Conservation (phyloP, 1,140 invertebrate genomes). For the Heliconius melpomene region DNA sequence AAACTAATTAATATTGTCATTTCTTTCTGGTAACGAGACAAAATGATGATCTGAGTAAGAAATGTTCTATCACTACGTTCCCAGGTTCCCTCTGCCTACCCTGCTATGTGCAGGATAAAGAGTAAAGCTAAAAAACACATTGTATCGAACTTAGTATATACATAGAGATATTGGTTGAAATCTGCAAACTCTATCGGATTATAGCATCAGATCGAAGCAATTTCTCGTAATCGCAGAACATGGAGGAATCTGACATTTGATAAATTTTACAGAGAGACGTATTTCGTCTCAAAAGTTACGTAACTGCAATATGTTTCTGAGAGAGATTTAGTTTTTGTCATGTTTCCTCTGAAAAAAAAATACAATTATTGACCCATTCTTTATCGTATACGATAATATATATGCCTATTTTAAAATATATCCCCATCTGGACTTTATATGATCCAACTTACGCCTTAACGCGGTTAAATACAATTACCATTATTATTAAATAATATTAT, state of each 20-base stretch:
- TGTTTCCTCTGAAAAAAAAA: too few relatives aligned
- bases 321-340: neutral
- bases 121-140: too few relatives aligned
- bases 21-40: too few relatives aligned
- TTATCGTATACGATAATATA: neutral
- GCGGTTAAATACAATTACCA: too few relatives aligned
- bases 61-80: too few relatives aligned
- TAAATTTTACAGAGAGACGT: neutral
- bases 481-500: too few relatives aligned
- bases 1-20: too few relatives aligned
- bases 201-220: neutral
- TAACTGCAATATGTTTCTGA: neutral
- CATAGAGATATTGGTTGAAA: neutral
- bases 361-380: too few relatives aligned
- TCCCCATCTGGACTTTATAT: neutral
- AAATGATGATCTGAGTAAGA: too few relatives aligned
- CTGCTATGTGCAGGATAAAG: too few relatives aligned
- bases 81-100: too few relatives aligned
- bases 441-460: neutral
- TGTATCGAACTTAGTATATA: too few relatives aligned
- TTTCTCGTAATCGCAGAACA: conserved; percentile 1
- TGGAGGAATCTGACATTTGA: neutral
- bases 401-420: neutral
- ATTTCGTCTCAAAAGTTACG: neutral
- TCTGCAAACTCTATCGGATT: neutral